These are phyloP conservation scores for Tinea semifulvella DNA, from an alignment of 2,888 invertebrate genomes.

Conservation along the genomic window DNA sequence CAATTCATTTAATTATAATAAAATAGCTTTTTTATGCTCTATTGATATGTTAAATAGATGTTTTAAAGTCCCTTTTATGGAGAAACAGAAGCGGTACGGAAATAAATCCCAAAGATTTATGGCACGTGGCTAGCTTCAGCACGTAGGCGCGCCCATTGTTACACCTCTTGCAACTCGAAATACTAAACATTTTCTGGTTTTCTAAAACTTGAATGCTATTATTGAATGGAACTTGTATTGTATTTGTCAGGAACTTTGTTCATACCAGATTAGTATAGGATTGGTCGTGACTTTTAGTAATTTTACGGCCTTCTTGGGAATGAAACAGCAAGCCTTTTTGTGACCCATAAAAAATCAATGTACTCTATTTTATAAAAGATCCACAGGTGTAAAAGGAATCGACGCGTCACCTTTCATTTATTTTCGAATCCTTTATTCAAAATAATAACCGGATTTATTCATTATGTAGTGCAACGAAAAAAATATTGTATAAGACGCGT, in stretches of 20 bases:
- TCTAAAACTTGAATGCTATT: not conserved
- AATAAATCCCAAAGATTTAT: constrained; percentile 49
- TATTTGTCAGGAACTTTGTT: constrained; percentile 5
- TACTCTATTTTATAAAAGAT: not conserved
- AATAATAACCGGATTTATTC: constrained; percentile 11
- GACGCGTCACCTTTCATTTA: constrained; percentile 2
- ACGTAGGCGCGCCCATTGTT: constrained; percentile 20
- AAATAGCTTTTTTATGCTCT: constrained; percentile 7
- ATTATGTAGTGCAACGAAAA: not conserved
- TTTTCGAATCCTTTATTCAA: constrained; percentile 9
- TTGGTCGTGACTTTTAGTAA: constrained; percentile 4
- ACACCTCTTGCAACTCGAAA: not conserved
- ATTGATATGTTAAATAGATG: constrained; percentile 34
- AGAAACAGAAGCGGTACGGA: constrained; percentile 44
- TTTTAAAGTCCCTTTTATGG: constrained; percentile 36
- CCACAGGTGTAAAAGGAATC: not conserved
- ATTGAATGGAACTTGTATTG: not conserved
- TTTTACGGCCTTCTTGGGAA: constrained; percentile 18
- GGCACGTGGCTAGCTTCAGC: constrained; percentile 30
- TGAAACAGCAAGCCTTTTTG: constrained; percentile 16
- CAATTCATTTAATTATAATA: not conserved
- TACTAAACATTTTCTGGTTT: not conserved
- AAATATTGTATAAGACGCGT: constrained; percentile 3
- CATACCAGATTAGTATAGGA: too few relatives aligned
- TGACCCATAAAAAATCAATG: not conserved